Evolutionary conservation across 2,888 invertebrate genomes (phyloP).

Genomic region (Andrena bucephala): DNA sequence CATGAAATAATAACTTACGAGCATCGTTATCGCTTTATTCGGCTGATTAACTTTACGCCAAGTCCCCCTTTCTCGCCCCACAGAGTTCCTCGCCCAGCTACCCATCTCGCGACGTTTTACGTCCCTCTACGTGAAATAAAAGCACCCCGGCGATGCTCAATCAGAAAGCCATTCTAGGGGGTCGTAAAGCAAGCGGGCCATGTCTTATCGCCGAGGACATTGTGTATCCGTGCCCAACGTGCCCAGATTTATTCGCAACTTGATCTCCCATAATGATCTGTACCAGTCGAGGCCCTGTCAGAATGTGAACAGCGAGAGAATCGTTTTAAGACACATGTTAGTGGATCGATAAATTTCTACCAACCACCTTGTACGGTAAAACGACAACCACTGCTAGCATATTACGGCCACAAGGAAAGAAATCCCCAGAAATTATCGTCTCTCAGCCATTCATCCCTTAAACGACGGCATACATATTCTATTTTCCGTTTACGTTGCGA

Average conservation of each 20-base stretch:
- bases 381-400: neutral
- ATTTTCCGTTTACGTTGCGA: slow-evolving; percentile 37
- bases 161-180: slow-evolving; percentile 38
- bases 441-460: slow-evolving; percentile 6
- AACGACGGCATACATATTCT: slow-evolving; percentile 48
- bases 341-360: too few species aligned
- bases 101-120: slow-evolving; percentile 17
- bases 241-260: slow-evolving; percentile 34
- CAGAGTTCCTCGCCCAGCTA: neutral
- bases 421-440: slow-evolving; percentile 21
- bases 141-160: slow-evolving; percentile 26
- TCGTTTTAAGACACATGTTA: too few species aligned
- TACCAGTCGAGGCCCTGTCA: neutral
- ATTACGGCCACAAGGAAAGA: neutral
- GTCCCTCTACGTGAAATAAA: slow-evolving; percentile 31
- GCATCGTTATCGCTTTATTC: slow-evolving; percentile 71
- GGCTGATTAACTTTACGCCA: slow-evolving; percentile 72
- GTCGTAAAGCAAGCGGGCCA: slow-evolving; percentile 34
- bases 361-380: too few species aligned
- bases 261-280: slow-evolving; percentile 10
- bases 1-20: slow-evolving; percentile 54
- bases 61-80: neutral
- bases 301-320: slow-evolving; percentile 8
- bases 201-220: slow-evolving; percentile 27
- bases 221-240: slow-evolving; percentile 26